Conservation (phyloP, 2,888 invertebrate species). For the Heliconius cydno region DNA sequence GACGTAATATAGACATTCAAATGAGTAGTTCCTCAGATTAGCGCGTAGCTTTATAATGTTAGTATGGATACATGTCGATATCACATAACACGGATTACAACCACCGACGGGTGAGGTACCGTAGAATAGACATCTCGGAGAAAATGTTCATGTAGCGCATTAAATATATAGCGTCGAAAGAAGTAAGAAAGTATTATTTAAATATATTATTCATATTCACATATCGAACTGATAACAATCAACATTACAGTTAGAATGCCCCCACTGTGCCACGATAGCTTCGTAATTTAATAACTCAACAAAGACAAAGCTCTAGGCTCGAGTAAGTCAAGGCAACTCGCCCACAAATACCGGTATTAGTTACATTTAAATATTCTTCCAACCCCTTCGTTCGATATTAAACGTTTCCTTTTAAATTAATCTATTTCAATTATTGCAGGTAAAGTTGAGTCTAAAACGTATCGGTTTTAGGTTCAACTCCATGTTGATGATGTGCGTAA, state of each 20-base stretch:
- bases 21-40: too few relatives aligned
- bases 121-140: too few relatives aligned
- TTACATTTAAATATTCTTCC: slow-evolving; percentile 2
- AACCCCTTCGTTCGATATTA: slow-evolving; percentile 10
- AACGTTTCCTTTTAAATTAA: neutral
- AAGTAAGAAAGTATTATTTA: too few relatives aligned
- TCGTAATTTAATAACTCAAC: neutral
- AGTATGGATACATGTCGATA: neutral
- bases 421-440: slow-evolving; percentile 7
- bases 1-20: too few relatives aligned
- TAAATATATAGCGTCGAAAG: too few relatives aligned
- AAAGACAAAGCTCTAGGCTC: slow-evolving; percentile 7
- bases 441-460: neutral
- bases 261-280: neutral
- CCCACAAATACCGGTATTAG: slow-evolving; percentile 19
- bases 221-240: neutral
- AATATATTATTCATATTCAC: neutral
- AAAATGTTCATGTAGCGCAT: too few relatives aligned
- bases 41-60: neutral
- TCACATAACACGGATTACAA: neutral
- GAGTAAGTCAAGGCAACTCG: slow-evolving; percentile 12
- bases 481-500: too few relatives aligned
- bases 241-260: neutral
- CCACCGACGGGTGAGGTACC: neutral
- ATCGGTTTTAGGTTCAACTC: too few relatives aligned